Conservation (phyloP, 2,797 vertebrate species). For the Gephyroberyx darwinii region DNA sequence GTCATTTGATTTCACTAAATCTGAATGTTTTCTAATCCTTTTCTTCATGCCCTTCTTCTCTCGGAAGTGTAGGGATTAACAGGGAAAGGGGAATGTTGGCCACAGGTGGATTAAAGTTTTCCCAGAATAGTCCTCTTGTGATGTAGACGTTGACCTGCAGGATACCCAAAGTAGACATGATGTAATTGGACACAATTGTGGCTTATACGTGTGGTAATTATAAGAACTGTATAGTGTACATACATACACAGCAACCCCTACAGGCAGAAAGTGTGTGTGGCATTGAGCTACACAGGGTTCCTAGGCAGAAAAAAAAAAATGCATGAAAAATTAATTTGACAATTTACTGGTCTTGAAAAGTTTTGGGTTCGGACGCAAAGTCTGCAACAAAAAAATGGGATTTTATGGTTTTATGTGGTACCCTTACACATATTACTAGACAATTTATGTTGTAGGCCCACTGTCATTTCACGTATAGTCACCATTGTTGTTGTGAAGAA, state of each 20-base stretch:
- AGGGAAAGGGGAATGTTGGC: constrained; percentile 45
- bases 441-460: too few species aligned
- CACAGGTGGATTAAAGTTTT: constrained; percentile 67
- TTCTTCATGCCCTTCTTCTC: constrained; percentile 26
- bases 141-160: constrained; percentile 47
- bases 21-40: constrained; percentile 51
- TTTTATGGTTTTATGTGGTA: too few species aligned
- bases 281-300: too few species aligned
- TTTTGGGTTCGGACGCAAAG: too few species aligned
- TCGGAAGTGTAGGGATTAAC: constrained; percentile 67
- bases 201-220: constrained; percentile 12
- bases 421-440: too few species aligned
- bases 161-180: constrained; percentile 50
- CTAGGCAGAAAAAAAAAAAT: too few species aligned
- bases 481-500: too few species aligned
- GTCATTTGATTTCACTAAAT: constrained; percentile 46
- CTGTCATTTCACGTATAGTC: too few species aligned
- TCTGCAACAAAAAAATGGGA: too few species aligned
- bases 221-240: background rate
- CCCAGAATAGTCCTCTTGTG: constrained; percentile 68
- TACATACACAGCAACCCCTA: background rate
- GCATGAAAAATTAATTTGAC: too few species aligned
- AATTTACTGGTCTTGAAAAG: too few species aligned
- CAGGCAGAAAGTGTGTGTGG: too few species aligned
- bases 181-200: constrained; percentile 49